Percentiles rank a stretch among this genome's conserved stretches.
Conservation (phyloP, 2,113 vertebrate species). For the Seriola aureovittata region DNA sequence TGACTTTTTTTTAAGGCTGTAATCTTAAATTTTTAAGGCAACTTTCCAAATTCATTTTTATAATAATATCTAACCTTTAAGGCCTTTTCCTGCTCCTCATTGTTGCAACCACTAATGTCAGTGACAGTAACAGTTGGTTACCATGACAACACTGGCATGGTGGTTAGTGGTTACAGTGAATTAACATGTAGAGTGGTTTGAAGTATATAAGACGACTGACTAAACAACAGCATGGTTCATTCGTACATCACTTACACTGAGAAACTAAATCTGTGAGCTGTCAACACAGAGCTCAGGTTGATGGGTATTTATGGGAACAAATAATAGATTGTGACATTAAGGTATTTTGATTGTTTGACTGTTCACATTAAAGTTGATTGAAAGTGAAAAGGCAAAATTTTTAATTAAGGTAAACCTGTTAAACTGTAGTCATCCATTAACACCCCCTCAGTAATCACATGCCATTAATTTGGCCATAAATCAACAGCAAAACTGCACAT, state of each 20-base stretch:
- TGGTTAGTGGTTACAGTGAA: background rate
- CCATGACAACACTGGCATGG: background rate
- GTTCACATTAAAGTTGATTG: background rate
- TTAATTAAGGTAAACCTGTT: background rate
- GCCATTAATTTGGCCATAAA: background rate
- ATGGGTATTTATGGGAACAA: background rate
- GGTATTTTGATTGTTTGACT: background rate
- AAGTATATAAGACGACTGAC: background rate
- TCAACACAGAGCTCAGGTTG: background rate
- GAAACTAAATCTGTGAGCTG: background rate
- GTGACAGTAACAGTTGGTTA: background rate
- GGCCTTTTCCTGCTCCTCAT: constrained; percentile 1
- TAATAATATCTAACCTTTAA: constrained; percentile 2
- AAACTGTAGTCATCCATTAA: background rate
- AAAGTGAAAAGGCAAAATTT: background rate
- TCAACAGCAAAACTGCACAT: background rate
- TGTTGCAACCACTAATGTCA: background rate
- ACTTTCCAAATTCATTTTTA: background rate
- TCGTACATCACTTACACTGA: background rate
- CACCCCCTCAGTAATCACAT: background rate
- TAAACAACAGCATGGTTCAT: background rate
- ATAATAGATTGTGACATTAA: background rate
- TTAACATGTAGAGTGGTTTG: background rate
- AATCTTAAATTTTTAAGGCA: constrained; percentile 29
- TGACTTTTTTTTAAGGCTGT: constrained; percentile 21